phyloP scores from a whole-genome alignment of 64 coral and sea anemone species.

The Astreopora myriophthalma region DNA sequence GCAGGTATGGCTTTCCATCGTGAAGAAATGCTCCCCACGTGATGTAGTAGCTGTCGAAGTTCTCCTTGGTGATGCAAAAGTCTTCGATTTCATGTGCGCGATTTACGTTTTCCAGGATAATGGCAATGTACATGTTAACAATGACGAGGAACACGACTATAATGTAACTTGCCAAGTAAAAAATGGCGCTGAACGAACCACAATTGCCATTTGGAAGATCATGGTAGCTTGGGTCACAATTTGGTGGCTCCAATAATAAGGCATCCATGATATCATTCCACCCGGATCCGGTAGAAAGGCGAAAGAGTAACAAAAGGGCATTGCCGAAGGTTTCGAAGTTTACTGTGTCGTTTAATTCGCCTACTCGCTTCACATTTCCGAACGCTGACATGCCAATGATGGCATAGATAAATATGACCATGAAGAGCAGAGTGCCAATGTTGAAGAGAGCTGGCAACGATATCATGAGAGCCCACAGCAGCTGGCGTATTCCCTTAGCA shows the following conservation, averaged over 20 bases:
- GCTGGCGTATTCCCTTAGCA: constrained; percentile 88
- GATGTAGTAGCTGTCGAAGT: constrained; percentile 85
- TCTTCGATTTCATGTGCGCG: constrained; percentile 87
- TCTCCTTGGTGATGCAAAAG: constrained; percentile 82
- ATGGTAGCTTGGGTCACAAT: constrained; percentile 73
- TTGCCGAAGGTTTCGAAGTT: constrained; percentile 85
- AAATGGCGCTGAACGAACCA: constrained; percentile 64
- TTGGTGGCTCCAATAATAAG: constrained; percentile 78
- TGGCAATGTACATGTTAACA: constrained; percentile 94
- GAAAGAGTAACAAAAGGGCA: constrained; percentile 82
- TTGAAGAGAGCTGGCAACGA: constrained; percentile 89
- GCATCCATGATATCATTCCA: constrained; percentile 90
- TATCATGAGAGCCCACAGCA: constrained; percentile 85
- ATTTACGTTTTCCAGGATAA: constrained; percentile 84
- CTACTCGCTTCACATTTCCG: constrained; percentile 70
- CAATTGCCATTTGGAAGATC: constrained; percentile 75
- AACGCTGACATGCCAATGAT: constrained; percentile 94
- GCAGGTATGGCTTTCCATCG: constrained; percentile 83
- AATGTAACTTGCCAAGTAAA: constrained; percentile 78
- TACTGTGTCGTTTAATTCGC: constrained; percentile 70
- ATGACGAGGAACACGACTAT: constrained; percentile 84
- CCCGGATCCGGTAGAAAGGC: constrained; percentile 78
- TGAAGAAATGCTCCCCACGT: constrained; percentile 84
- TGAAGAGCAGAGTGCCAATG: constrained; percentile 84
- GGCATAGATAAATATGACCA: constrained; percentile 88